Conservation (phyloP, 2,797 vertebrate species). For the Fratercula arctica region DNA sequence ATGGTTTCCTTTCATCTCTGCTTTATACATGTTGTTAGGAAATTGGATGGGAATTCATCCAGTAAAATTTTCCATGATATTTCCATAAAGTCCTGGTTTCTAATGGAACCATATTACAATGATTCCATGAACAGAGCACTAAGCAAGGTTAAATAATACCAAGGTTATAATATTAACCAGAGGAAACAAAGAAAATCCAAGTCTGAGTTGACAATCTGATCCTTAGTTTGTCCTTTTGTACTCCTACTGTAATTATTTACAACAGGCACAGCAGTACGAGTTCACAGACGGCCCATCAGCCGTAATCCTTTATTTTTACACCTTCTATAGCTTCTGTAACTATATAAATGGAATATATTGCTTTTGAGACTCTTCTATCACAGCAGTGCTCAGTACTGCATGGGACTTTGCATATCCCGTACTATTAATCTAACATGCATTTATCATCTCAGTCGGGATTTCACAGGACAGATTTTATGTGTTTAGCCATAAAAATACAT, state of each 20-base stretch:
- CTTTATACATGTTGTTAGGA: background rate
- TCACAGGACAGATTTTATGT: background rate
- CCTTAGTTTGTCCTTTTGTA: background rate
- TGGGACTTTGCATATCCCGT: background rate
- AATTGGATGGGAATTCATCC: background rate
- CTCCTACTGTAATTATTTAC: background rate
- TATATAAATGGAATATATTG: background rate
- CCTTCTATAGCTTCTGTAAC: background rate
- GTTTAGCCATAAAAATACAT: background rate
- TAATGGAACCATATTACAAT: background rate
- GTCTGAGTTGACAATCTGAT: background rate
- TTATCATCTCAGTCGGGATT: background rate
- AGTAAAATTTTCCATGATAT: background rate
- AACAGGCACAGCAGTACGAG: background rate
- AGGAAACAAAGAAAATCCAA: slow-evolving; percentile 8
- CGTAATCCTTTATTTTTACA: background rate
- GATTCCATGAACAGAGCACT: background rate
- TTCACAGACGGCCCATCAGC: background rate
- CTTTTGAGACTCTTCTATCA: background rate
- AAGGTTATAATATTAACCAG: background rate
- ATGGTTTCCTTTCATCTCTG: background rate
- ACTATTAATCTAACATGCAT: background rate
- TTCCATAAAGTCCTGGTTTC: background rate
- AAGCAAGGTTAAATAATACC: background rate
- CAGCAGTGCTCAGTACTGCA: background rate